phyloP scores from a whole-genome alignment of 2,797 vertebrate genomes.

The Microchirus variegatus region DNA sequence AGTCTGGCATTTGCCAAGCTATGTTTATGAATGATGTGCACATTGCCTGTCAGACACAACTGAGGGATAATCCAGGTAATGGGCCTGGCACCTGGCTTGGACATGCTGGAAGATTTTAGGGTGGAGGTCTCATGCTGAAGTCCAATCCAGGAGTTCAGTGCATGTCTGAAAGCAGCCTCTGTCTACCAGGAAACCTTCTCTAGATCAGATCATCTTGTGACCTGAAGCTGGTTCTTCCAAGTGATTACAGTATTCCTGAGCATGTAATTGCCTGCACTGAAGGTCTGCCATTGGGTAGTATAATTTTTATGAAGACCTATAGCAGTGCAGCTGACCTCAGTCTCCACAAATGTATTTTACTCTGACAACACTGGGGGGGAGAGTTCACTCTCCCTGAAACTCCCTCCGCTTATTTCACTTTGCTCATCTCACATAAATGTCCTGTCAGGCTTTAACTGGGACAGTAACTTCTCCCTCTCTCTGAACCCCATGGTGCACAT shows the following conservation, averaged over 20 bases:
- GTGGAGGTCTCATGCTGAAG: too few relatives aligned
- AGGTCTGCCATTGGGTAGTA: not conserved
- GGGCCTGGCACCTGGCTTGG: too few relatives aligned
- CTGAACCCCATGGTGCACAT: conserved; percentile 24
- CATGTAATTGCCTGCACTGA: not conserved
- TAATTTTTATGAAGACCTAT: not conserved
- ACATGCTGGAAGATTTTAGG: too few relatives aligned
- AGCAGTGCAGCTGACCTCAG: not conserved
- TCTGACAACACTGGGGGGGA: conserved; percentile 1
- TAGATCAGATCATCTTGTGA: not conserved
- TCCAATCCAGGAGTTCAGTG: too few relatives aligned
- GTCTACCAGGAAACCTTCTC: too few relatives aligned
- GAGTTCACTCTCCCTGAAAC: not conserved
- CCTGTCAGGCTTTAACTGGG: conserved; percentile 22
- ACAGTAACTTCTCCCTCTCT: conserved; percentile 38
- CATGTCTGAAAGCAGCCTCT: too few relatives aligned
- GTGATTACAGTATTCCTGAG: not conserved
- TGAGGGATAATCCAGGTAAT: too few relatives aligned
- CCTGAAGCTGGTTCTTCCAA: not conserved
- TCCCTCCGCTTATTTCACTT: not conserved
- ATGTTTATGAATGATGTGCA: too few relatives aligned
- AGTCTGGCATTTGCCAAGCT: too few relatives aligned
- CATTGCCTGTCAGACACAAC: too few relatives aligned
- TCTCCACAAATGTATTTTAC: conserved; percentile 7
- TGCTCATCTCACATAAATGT: conserved; percentile 27